These are phyloP conservation scores for Cephalopterus ornatus DNA, from an alignment of 2,113 vertebrate genomes.

Conservation along the genomic window DNA sequence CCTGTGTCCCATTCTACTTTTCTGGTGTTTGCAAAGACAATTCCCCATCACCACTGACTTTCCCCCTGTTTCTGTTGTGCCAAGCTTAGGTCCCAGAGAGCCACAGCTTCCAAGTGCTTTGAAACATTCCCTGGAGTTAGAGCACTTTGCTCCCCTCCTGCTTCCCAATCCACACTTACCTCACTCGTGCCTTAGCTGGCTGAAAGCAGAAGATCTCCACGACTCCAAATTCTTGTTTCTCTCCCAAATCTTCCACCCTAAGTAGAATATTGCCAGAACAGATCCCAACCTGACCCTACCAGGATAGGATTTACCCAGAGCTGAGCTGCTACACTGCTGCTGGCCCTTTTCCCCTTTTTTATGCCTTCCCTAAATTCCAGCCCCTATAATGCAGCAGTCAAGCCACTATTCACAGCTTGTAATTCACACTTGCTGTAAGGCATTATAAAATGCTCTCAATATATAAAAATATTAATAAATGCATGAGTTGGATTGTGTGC, in stretches of 20 bases:
- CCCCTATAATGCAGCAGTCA: neutral
- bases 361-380: neutral
- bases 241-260: neutral
- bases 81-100: neutral
- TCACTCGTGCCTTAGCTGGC: rapidly evolving
- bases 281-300: neutral
- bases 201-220: neutral
- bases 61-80: neutral
- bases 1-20: rapidly evolving
- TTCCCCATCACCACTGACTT: neutral
- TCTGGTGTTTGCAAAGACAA: neutral
- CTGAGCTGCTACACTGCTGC: neutral
- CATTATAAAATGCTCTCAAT: neutral
- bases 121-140: neutral
- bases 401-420: neutral
- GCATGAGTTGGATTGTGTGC: neutral
- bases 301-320: neutral
- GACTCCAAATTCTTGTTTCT: neutral
- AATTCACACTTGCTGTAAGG: neutral
- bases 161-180: neutral
- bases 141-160: neutral
- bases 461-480: neutral
- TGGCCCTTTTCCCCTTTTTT: neutral
- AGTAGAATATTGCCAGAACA: neutral
- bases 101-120: neutral